These are phyloP conservation scores for Microtus richardsoni DNA, from an alignment of 2,113 vertebrate species.

Conservation along the genomic window DNA sequence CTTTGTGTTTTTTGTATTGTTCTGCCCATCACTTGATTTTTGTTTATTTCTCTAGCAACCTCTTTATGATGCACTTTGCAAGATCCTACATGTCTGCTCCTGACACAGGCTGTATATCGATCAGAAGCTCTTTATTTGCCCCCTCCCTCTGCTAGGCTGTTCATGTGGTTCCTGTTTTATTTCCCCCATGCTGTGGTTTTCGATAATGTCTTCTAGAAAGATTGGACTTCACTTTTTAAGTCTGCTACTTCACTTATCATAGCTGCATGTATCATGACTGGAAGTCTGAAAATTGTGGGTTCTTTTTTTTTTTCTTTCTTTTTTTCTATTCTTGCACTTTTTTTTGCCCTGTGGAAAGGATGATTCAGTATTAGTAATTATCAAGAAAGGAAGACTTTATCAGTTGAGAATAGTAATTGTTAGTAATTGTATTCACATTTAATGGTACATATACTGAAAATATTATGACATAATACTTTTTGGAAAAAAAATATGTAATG, in stretches of 20 bases:
- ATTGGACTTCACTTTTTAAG: neutral
- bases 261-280: neutral
- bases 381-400: neutral
- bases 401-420: neutral
- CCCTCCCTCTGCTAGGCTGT: neutral
- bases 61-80: neutral
- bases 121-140: neutral
- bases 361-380: neutral
- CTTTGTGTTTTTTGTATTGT: neutral
- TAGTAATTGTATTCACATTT: neutral
- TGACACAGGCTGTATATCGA: neutral
- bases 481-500: neutral
- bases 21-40: neutral
- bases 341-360: neutral
- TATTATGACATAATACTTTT: neutral
- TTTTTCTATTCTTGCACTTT: neutral
- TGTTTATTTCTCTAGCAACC: neutral
- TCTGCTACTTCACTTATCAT: neutral
- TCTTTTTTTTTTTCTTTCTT: neutral
- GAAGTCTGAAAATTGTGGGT: neutral
- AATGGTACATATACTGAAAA: neutral
- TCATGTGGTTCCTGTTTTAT: accelerated
- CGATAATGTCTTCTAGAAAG: neutral
- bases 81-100: neutral
- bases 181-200: neutral